Evolutionary conservation across 2,888 invertebrate species (phyloP), one percentile per base, ranked within the genome.

Genomic region (Mesorhabditis sp.): DNA sequence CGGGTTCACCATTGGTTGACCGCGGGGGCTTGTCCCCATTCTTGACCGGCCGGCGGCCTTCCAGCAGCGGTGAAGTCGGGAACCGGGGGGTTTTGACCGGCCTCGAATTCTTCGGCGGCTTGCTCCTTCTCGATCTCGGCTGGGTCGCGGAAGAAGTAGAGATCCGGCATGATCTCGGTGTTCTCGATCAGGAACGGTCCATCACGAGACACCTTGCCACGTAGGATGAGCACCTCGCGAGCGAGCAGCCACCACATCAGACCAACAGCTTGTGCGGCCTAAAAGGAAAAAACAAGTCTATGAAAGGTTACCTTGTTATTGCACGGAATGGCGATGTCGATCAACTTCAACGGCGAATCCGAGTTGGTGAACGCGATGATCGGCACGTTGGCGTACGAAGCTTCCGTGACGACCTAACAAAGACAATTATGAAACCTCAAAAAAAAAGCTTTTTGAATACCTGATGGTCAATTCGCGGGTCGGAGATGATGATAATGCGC

Each of bases 141-240:
- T 67, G 96, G 95, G 88, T 97, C 97, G 86, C 97, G 92, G 90
- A 94, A 97, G 92, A 98, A 97, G 92, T 95, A 98, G 86, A 98
- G 90, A 88, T 98, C 97, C 0, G 96, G 95, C 80, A 97, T 96
- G 61, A 97, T 93, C 65, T 79, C 76, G 74, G 81, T 80, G 68
- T 76, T 79, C 61, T 82, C 79, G n/a, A 82, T 69, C 28, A 74
- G 69, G 72, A 83, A 81, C 95, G 97, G 97, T 79, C 93, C 93
- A 84, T 93, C 93, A 73, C 96, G 92, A 28, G 72, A 79, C 81
- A 97, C 93, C 67, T 91, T 91, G 43, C 97, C 97, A 67, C 96
- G 91, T 69, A 98, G 90, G 79, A 95, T 92, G 45, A 96, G 90
- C 41, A 90, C 90, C 88, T 98, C 97, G 83, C 98, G 92, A 4